A percentile compares a stretch with the other conserved stretches of the same genome.
phyloP scores from a whole-genome alignment of 2,113 vertebrate species.

The Rhinolophus sinicus region DNA sequence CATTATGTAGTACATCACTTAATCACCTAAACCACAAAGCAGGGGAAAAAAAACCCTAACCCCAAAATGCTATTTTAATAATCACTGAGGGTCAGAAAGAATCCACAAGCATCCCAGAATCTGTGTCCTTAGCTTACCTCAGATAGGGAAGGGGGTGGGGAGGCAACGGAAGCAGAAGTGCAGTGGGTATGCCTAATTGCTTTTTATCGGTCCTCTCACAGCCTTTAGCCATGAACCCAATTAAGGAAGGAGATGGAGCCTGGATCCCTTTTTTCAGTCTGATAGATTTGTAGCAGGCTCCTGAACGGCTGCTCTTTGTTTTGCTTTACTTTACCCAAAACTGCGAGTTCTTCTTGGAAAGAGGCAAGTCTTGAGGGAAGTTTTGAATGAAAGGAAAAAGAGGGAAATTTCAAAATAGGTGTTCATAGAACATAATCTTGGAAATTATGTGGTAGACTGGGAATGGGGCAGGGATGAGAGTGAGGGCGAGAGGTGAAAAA shows the following conservation, averaged over 20 bases:
- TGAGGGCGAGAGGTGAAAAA: background rate
- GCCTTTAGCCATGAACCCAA: background rate
- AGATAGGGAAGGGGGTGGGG: background rate
- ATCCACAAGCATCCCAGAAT: constrained; percentile 70
- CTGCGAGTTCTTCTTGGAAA: constrained; percentile 40
- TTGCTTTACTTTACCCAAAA: constrained; percentile 39
- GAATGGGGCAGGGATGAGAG: rapidly evolving
- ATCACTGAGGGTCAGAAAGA: constrained; percentile 59
- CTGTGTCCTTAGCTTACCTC: constrained; percentile 76
- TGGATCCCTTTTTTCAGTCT: background rate
- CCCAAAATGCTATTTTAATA: constrained; percentile 15
- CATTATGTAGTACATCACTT: constrained; percentile 61
- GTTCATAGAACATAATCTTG: background rate
- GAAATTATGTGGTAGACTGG: background rate
- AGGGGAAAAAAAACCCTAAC: constrained; percentile 33
- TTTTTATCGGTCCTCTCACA: background rate
- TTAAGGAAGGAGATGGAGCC: background rate
- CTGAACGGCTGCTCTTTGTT: background rate
- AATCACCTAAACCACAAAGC: constrained; percentile 65
- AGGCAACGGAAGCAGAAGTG: background rate
- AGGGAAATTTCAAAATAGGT: background rate
- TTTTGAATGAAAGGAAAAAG: constrained; percentile 8
- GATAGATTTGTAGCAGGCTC: background rate
- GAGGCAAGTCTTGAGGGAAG: background rate
- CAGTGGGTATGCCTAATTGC: background rate